phyloP scores from a whole-genome alignment of 2,113 vertebrate species.

The Ornithorhynchus anatinus region DNA sequence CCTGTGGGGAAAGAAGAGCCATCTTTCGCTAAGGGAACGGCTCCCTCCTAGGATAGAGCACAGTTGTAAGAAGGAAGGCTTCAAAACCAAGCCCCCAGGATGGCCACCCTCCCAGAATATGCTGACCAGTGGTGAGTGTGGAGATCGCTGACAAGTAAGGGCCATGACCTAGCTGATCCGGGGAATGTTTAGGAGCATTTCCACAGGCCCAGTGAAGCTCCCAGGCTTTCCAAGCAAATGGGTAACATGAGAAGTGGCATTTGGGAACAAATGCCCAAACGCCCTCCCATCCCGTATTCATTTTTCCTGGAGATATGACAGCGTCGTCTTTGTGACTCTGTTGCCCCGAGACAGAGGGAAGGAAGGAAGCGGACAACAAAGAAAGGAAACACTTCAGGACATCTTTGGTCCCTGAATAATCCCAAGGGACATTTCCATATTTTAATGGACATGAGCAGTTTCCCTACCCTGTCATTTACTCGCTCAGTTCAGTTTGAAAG shows the following conservation, averaged over 20 bases:
- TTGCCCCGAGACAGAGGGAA: background rate
- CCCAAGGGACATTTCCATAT: conserved; percentile 53
- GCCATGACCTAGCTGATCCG: no score
- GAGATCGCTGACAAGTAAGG: no score
- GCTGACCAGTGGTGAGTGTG: no score
- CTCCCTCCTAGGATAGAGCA: no score
- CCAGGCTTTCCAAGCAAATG: background rate
- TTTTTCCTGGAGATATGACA: conserved; percentile 8
- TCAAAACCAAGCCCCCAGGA: no score
- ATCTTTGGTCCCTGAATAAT: conserved; percentile 47
- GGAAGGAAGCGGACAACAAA: conserved; percentile 24
- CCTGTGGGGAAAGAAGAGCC: no score
- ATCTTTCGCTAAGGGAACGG: no score
- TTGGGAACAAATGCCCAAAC: accelerated
- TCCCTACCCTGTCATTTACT: background rate
- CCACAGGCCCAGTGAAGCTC: background rate
- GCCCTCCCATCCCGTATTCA: background rate
- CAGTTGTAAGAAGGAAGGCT: no score
- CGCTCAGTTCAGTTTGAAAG: background rate
- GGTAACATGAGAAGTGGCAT: background rate
- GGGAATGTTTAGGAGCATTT: no score
- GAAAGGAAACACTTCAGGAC: conserved; percentile 34
- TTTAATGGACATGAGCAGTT: conserved; percentile 31
- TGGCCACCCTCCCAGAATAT: no score
- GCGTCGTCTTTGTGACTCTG: background rate